phyloP scores from a whole-genome alignment of 2,113 vertebrate genomes.

The Callipepla californica region DNA sequence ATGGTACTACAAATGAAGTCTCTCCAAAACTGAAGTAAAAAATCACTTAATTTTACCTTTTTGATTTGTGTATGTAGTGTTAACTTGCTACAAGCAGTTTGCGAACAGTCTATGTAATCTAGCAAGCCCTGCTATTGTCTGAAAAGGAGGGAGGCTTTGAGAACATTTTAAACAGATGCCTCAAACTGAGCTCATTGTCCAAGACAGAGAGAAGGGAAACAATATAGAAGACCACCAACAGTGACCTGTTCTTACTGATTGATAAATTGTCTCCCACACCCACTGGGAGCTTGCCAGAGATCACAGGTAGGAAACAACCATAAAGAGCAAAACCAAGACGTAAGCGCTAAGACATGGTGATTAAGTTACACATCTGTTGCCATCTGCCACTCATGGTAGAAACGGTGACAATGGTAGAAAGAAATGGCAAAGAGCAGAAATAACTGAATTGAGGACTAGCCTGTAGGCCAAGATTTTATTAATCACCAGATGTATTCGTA shows the following conservation, averaged over 20 bases:
- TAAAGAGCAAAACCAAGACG: background rate
- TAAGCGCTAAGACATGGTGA: background rate
- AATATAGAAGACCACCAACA: background rate
- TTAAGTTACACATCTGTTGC: background rate
- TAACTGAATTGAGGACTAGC: background rate
- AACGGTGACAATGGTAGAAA: background rate
- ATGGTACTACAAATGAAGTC: rapidly evolving
- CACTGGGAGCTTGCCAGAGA: background rate
- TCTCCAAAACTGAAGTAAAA: background rate
- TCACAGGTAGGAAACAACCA: background rate
- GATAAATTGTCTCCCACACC: background rate
- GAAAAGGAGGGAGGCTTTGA: background rate
- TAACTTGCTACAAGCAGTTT: background rate
- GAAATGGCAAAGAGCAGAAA: background rate
- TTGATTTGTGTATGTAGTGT: background rate
- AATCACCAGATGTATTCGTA: background rate
- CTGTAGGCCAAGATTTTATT: background rate
- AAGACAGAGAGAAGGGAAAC: background rate
- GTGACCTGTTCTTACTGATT: background rate
- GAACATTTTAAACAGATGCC: background rate
- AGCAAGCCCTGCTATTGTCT: background rate
- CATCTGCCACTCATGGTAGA: background rate
- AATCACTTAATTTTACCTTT: background rate
- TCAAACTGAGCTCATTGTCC: background rate
- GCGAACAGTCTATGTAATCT: background rate